These are phyloP conservation scores for Steatocranus sp. DNA, from an alignment of 2,797 vertebrate species.

Conservation along the genomic window DNA sequence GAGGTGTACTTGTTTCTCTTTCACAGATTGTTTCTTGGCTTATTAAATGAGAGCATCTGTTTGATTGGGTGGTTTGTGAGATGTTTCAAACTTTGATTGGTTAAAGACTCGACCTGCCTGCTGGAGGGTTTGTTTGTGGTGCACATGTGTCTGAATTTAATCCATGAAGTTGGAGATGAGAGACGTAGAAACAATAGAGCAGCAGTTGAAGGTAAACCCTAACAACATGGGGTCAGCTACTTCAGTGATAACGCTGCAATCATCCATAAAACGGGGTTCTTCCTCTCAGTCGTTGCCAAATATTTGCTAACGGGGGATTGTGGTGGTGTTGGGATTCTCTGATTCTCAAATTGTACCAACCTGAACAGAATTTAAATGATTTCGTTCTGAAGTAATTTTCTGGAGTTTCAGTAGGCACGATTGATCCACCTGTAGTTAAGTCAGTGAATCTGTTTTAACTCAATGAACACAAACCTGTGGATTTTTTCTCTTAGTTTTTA, in stretches of 20 bases:
- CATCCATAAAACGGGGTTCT: accelerated
- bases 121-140: neutral
- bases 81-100: neutral
- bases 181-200: neutral
- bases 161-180: neutral
- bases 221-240: neutral
- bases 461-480: neutral
- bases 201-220: neutral
- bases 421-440: neutral
- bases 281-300: no score
- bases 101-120: neutral
- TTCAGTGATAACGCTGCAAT: neutral
- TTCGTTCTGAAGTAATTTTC: accelerated
- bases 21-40: neutral
- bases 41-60: neutral
- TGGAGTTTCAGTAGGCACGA: neutral
- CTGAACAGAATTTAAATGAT: accelerated
- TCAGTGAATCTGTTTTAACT: neutral
- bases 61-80: neutral
- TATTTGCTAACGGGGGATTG: neutral
- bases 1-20: neutral
- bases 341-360: accelerated
- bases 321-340: neutral
- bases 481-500: neutral
- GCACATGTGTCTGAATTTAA: neutral